A percentile compares a stretch with the other conserved stretches of the same genome.
Evolutionary conservation across 2,888 invertebrate species (phyloP).

Genomic region (Barypeithes pellucidus): DNA sequence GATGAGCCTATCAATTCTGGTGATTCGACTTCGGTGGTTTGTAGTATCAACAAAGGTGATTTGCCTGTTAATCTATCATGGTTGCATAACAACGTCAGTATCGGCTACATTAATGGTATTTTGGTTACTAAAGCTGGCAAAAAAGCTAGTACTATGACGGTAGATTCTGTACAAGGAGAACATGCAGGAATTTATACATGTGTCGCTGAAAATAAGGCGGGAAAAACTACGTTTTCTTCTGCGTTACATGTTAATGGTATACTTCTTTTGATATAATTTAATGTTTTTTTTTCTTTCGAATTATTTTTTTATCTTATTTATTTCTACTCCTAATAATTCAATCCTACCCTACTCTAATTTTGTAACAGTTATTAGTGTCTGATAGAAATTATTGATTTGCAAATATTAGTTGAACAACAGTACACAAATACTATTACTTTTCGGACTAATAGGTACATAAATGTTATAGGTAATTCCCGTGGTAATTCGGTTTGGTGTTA

Average conservation of each 20-base stretch:
- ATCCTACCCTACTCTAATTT: no score
- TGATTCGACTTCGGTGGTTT: conserved; percentile 79
- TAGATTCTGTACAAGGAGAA: conserved; percentile 80
- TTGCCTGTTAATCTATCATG: conserved; percentile 82
- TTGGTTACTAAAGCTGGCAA: conserved; percentile 73
- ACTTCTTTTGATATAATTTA: neutral
- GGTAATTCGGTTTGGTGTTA: no score
- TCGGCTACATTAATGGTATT: conserved; percentile 64
- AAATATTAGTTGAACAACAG: no score
- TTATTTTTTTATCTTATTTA: neutral
- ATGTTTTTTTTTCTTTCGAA: neutral
- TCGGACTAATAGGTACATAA: no score
- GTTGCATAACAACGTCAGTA: conserved; percentile 80
- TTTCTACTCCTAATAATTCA: neutral
- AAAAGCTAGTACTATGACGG: conserved; percentile 75
- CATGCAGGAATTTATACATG: conserved; percentile 87
- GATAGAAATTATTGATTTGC: no score
- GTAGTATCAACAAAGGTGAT: conserved; percentile 83
- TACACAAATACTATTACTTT: no score
- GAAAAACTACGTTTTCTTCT: conserved; percentile 72
- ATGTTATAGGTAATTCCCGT: no score
- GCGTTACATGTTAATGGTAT: conserved; percentile 74
- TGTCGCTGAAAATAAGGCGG: conserved; percentile 77
- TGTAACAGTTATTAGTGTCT: no score
- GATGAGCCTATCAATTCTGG: conserved; percentile 79